phyloP scores from a whole-genome alignment of 2,113 vertebrate species.

The Festucalex cinctus region DNA sequence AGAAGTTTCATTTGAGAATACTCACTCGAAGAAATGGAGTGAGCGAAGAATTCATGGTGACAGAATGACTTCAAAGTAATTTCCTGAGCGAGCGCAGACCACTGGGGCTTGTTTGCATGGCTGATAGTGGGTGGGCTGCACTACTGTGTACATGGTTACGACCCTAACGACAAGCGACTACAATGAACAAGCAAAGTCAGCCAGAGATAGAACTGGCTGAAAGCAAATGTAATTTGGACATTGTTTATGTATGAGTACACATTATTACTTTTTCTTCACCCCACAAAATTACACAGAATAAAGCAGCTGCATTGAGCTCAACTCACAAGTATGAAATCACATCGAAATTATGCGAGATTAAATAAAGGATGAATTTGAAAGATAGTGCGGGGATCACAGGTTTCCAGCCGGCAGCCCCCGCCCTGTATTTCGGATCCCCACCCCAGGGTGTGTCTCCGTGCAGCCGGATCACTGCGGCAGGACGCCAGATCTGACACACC shows the following conservation, averaged over 20 bases:
- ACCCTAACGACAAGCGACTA: conserved; percentile 45
- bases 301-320: too few relatives aligned
- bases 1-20: conserved; percentile 21
- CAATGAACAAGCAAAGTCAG: conserved; percentile 5
- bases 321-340: neutral
- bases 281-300: neutral
- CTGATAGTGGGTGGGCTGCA: conserved; percentile 42
- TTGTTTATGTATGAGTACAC: neutral
- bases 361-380: conserved; percentile 5
- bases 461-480: conserved; percentile 21
- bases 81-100: conserved; percentile 33
- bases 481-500: conserved; percentile 43
- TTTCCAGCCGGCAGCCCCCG: neutral
- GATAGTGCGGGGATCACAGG: neutral
- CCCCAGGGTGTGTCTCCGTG: conserved; percentile 43
- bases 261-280: neutral
- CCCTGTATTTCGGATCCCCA: conserved; percentile 5
- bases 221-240: conserved; percentile 18
- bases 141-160: conserved; percentile 65
- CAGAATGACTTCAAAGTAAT: conserved; percentile 12
- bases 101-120: conserved; percentile 20
- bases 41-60: conserved; percentile 43
- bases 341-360: neutral
- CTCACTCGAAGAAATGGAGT: conserved; percentile 39
- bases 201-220: neutral